Evolutionary conservation across 2,797 vertebrate genomes (phyloP).

Genomic region (Pseudotriccus pelzelni): DNA sequence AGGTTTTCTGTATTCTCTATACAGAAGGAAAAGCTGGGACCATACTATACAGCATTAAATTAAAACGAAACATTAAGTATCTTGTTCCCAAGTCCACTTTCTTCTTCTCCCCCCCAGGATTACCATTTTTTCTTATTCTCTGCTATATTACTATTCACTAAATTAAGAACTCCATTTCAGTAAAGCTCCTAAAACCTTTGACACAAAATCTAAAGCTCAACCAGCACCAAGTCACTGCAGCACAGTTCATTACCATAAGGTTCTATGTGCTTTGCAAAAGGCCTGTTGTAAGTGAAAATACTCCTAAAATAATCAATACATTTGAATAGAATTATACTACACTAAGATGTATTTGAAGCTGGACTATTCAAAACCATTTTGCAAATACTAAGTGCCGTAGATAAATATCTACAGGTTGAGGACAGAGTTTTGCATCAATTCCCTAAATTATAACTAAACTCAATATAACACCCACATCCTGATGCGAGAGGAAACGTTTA

Average conservation of each 20-base stretch:
- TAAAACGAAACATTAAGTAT: conserved; percentile 33
- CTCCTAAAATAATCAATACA: neutral
- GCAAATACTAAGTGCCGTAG: neutral
- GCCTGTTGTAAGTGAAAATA: neutral
- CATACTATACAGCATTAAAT: conserved; percentile 26
- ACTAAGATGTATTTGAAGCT: neutral
- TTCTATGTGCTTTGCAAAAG: neutral
- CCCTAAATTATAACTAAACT: neutral
- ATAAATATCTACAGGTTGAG: neutral
- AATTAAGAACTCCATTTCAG: conserved; percentile 23
- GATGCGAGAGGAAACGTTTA: neutral
- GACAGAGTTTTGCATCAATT: neutral
- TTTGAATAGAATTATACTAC: neutral
- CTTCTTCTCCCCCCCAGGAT: neutral
- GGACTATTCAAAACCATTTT: neutral
- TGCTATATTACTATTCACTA: neutral
- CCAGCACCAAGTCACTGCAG: neutral
- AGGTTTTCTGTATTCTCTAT: conserved; percentile 22
- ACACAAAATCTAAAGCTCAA: conserved; percentile 31
- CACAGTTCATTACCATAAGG: neutral
- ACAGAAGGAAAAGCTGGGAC: conserved; percentile 41
- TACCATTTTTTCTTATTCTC: neutral
- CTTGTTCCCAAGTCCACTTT: conserved; percentile 15
- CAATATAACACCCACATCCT: neutral
- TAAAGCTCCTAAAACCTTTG: conserved; percentile 10